Evolutionary conservation across 2,888 invertebrate genomes (phyloP), one percentile per base, ranked within the genome.

Genomic region (Scaeva pyrastri): DNA sequence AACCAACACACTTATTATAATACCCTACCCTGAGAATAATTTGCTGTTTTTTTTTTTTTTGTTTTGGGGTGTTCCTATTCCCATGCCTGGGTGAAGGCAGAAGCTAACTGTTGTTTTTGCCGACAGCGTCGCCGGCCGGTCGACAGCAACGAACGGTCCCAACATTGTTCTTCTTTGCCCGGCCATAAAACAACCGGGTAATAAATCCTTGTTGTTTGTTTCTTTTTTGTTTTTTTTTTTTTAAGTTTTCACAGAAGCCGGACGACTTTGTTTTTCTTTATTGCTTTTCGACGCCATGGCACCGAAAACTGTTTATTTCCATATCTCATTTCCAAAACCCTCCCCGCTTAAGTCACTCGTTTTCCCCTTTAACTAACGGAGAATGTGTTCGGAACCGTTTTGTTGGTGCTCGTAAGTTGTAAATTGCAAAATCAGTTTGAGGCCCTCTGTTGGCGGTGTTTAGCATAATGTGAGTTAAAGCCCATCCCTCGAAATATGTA

Each of bases 201-300:
- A 84, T 84, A 84, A 84, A 66, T 84, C 79, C 66, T 66, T 48
- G 41, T 73, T 75, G 50, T 58, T 75, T 48, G 41, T 73, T 75
- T 43, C 50, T 75, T 70, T 72, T 48, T 68, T 64, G 12, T 62
- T 12, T 43, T 12, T 10, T 21, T 60, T 12, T 52, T n/a, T 52
- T 14, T n/a, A 23, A 71, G 60, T 73, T 68, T 76, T 74, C 11
- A 10, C 62, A 41, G 70, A 21, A 71, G 41, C 56, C 52, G n/a
- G 68, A 43, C 36, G 50, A 72, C 48, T 26, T 68, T 77, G 66
- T 74, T 64, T 74, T 56, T 66, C 48, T 60, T 68, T 70, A 78
- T 83, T 73, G 70, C 52, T 74, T 79, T 79, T 71, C 62, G 81
- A 76, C 81, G 76, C 81, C 81, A 85, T 85, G 81, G 81, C 85